Evolutionary conservation across 2,113 vertebrate species (phyloP).

Genomic region (Corythoichthys haematopterus): DNA sequence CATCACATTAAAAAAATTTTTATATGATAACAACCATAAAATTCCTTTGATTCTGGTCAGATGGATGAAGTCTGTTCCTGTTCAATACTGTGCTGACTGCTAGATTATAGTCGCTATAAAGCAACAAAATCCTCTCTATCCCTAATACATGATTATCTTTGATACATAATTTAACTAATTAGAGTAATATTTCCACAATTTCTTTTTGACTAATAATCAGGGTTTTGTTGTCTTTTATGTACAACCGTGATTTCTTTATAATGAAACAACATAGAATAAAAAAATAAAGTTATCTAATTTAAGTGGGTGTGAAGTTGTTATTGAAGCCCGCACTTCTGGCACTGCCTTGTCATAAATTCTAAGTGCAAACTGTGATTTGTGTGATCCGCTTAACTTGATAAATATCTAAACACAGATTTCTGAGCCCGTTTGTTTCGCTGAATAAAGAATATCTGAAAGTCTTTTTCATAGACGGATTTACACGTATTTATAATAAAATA

Average conservation of each 20-base stretch:
- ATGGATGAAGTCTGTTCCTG: constrained; percentile 29
- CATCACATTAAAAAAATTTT: not conserved
- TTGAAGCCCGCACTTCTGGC: not conserved
- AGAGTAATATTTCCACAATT: not conserved
- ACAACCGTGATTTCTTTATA: no score
- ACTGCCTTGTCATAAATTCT: not conserved
- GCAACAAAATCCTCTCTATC: not conserved
- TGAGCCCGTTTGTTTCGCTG: not conserved
- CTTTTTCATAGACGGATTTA: not conserved
- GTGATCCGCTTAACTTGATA: not conserved
- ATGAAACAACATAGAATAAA: not conserved
- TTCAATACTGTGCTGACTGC: not conserved
- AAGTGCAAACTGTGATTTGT: not conserved
- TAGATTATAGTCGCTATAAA: not conserved
- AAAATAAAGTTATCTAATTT: not conserved
- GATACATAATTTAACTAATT: not conserved
- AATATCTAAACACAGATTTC: not conserved
- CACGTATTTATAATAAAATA: no score
- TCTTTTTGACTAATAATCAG: no score
- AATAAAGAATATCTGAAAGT: not conserved
- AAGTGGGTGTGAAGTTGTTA: not conserved
- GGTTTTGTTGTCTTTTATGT: no score
- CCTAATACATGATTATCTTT: not conserved
- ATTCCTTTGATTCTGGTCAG: constrained; percentile 11
- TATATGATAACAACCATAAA: not conserved